Conservation (phyloP, 2,888 invertebrate species). For the Leptura quadrifasciata region DNA sequence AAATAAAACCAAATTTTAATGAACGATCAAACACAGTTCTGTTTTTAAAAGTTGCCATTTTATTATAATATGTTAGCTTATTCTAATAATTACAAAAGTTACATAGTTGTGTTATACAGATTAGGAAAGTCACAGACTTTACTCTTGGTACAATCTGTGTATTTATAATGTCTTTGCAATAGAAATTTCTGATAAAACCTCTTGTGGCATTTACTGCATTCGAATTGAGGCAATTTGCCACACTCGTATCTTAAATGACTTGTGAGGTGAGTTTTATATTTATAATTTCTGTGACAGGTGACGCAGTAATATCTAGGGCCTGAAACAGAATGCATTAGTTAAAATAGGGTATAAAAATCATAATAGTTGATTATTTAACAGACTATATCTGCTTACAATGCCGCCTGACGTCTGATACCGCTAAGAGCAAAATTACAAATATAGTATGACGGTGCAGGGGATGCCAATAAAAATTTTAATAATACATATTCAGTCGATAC, state of each 20-base stretch:
- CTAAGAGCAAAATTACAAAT: too few species aligned
- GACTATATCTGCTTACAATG: too few species aligned
- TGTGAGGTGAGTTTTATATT: conserved; percentile 56
- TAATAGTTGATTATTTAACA: too few species aligned
- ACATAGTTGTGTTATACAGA: background rate
- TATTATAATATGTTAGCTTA: background rate
- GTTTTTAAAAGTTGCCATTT: background rate
- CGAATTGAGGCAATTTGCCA: conserved; percentile 54
- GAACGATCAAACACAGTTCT: background rate
- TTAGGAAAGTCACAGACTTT: background rate
- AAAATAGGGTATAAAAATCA: too few species aligned
- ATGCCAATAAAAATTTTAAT: too few species aligned
- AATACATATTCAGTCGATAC: too few species aligned
- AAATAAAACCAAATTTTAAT: too few species aligned
- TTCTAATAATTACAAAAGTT: background rate
- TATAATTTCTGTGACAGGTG: conserved; percentile 57
- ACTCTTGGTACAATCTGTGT: conserved; percentile 6
- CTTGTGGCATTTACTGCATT: conserved; percentile 53
- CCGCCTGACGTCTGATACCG: too few species aligned
- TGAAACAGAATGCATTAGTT: conserved; percentile 2
- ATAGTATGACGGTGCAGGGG: too few species aligned
- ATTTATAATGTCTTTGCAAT: conserved; percentile 53
- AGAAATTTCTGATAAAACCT: conserved; percentile 57
- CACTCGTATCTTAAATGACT: conserved; percentile 61
- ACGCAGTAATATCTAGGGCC: conserved; percentile 50